Evolutionary conservation across 2,797 vertebrate genomes (phyloP).

Genomic region (Neosilurus hyrtlii): DNA sequence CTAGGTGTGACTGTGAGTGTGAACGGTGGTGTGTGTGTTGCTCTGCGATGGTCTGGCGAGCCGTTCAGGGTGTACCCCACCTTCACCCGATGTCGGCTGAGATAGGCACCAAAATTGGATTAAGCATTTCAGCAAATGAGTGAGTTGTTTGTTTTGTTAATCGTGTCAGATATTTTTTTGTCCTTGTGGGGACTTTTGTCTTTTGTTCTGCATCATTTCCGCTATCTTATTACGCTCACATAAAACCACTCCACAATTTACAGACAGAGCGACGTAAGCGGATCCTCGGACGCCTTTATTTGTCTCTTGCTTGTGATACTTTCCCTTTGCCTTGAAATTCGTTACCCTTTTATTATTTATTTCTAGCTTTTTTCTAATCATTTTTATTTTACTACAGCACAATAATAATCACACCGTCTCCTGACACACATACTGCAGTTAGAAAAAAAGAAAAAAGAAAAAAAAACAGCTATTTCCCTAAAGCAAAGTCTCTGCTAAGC

Average conservation of each 20-base stretch:
- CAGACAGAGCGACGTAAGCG: not conserved
- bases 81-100: no score
- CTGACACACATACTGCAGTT: not conserved
- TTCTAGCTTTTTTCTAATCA: not conserved
- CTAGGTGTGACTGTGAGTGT: no score
- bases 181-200: no score
- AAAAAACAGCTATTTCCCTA: not conserved
- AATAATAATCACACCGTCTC: not conserved
- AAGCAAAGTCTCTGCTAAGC: not conserved
- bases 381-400: not conserved
- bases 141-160: no score
- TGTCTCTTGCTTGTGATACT: conserved; percentile 1
- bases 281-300: conserved; percentile 10
- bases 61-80: no score
- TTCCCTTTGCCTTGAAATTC: not conserved
- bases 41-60: no score
- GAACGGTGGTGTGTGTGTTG: no score
- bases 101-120: no score
- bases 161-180: no score
- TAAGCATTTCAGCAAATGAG: no score
- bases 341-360: not conserved
- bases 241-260: not conserved
- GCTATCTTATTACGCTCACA: not conserved
- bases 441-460: no score
- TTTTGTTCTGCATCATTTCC: no score